phyloP scores from a whole-genome alignment of 2,797 vertebrate species.

The Anisognathus igniventris region DNA sequence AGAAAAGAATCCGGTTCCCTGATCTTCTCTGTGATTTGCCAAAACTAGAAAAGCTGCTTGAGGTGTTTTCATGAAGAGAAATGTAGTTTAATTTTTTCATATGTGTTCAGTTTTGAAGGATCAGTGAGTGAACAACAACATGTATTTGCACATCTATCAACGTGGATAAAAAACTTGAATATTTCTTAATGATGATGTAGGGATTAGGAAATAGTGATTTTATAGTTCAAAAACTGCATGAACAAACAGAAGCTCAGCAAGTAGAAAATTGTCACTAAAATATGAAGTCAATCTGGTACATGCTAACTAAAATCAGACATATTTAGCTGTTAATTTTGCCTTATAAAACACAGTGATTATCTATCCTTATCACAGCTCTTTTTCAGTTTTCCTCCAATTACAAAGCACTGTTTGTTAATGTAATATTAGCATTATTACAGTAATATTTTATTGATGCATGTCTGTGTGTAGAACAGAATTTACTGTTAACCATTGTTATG shows the following conservation, averaged over 20 bases:
- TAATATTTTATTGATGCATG: background rate
- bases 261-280: background rate
- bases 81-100: background rate
- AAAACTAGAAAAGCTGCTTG: background rate
- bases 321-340: background rate
- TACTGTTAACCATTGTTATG: background rate
- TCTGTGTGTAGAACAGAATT: background rate
- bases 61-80: background rate
- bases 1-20: background rate
- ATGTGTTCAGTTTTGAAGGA: background rate
- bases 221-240: background rate
- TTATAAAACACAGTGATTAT: background rate
- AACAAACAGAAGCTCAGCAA: background rate
- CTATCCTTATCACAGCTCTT: background rate
- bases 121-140: background rate
- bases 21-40: background rate
- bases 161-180: background rate
- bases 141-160: background rate
- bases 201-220: background rate
- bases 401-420: background rate
- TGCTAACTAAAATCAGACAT: background rate
- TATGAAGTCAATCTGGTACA: background rate
- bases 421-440: background rate
- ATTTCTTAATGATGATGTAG: background rate
- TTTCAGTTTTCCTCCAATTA: background rate